Evolutionary conservation across 2,888 invertebrate genomes (phyloP).

Genomic region (Aplocera efformata): DNA sequence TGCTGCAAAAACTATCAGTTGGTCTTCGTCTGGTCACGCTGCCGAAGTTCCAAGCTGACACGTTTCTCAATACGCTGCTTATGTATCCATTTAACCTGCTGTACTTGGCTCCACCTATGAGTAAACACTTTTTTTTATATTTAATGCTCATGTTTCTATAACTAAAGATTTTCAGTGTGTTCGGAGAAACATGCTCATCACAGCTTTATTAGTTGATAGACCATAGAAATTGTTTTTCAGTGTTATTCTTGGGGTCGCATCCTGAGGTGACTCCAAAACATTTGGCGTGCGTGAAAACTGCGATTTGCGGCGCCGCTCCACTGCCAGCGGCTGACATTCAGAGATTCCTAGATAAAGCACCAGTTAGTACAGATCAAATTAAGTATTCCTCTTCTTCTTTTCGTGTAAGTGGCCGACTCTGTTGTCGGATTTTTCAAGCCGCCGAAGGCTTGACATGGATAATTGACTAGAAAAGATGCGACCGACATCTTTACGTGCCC

Average conservation of each 20-base stretch:
- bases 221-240: no score
- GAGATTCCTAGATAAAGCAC: conserved; percentile 70
- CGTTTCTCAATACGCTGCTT: conserved; percentile 81
- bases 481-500: no score
- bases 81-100: conserved; percentile 81
- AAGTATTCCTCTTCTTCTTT: not conserved
- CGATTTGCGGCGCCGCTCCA: conserved; percentile 85
- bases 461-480: no score
- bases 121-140: conserved; percentile 52
- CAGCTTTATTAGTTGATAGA: no score
- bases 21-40: conserved; percentile 84
- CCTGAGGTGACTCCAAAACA: conserved; percentile 81
- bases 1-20: conserved; percentile 77
- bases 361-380: conserved; percentile 34
- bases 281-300: conserved; percentile 69
- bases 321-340: conserved; percentile 81
- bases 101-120: conserved; percentile 88
- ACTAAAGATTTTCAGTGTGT: no score
- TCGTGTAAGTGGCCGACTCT: no score
- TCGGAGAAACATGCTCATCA: no score
- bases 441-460: no score
- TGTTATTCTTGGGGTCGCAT: conserved; percentile 83
- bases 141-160: not conserved
- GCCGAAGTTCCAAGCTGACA: conserved; percentile 86
- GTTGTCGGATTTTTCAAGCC: no score